Conservation (phyloP, 2,113 vertebrate species). For the Natator depressus region DNA sequence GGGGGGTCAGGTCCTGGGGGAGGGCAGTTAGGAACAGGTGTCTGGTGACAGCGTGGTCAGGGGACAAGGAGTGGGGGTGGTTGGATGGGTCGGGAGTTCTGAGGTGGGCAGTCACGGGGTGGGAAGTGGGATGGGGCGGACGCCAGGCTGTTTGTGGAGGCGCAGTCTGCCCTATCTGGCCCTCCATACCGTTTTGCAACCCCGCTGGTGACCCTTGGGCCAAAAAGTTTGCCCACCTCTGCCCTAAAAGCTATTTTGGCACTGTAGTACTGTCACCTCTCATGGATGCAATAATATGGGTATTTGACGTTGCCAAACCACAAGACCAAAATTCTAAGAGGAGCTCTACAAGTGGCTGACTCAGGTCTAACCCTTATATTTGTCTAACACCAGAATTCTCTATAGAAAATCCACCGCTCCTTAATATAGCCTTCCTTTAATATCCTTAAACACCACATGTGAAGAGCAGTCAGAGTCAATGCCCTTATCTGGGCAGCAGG, state of each 20-base stretch:
- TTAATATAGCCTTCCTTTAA: neutral
- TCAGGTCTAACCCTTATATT: neutral
- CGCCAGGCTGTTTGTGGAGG: no score
- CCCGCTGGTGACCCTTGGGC: no score
- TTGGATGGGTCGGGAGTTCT: no score
- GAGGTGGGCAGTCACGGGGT: no score
- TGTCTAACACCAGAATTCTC: neutral
- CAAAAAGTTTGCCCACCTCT: no score
- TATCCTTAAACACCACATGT: neutral
- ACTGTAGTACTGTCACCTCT: neutral
- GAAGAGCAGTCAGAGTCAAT: fast-evolving
- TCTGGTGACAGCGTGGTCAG: no score
- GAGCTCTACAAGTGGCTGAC: neutral
- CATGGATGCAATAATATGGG: fast-evolving
- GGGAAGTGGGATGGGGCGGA: no score
- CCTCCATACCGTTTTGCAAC: no score
- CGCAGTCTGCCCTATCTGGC: no score
- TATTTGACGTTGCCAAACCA: neutral
- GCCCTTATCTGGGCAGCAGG: neutral
- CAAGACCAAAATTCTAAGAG: neutral
- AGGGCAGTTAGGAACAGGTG: no score
- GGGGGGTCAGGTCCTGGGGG: no score
- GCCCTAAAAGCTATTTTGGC: neutral
- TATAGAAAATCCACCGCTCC: neutral
- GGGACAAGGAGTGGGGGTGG: no score